Evolutionary conservation across 2,888 invertebrate genomes (phyloP).

Genomic region (Gari tellinella): DNA sequence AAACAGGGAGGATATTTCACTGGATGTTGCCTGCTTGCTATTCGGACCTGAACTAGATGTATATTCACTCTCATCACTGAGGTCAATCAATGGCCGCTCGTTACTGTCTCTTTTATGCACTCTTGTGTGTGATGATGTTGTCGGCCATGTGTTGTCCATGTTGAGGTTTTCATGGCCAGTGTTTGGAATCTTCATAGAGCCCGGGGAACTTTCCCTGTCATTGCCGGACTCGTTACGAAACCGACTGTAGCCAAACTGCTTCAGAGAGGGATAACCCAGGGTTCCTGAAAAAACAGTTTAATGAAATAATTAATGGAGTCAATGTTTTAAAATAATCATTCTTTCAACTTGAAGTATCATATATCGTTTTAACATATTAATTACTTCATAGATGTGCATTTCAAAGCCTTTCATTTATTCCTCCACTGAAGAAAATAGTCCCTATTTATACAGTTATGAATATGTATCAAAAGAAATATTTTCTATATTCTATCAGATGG

Average conservation of each 20-base stretch:
- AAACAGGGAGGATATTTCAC: slow-evolving; percentile 68
- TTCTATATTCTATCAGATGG: too few species aligned
- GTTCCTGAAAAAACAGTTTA: slow-evolving; percentile 72
- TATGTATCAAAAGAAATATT: too few species aligned
- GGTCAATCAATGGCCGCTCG: slow-evolving; percentile 80
- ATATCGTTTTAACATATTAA: too few species aligned
- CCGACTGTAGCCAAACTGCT: slow-evolving; percentile 87
- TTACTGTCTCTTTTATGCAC: slow-evolving; percentile 50
- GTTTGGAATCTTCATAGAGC: slow-evolving; percentile 13
- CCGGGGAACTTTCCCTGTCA: slow-evolving; percentile 32
- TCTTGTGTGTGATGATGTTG: slow-evolving; percentile 44
- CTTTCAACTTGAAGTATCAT: too few species aligned
- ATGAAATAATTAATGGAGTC: too few species aligned
- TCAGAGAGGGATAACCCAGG: slow-evolving; percentile 58
- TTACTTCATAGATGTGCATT: too few species aligned
- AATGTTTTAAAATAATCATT: too few species aligned
- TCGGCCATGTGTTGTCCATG: slow-evolving; percentile 27
- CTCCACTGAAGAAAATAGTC: too few species aligned
- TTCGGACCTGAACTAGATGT: slow-evolving; percentile 8
- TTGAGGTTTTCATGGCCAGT: slow-evolving; percentile 6
- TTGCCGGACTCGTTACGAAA: slow-evolving; percentile 89
- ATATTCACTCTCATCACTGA: slow-evolving; percentile 66
- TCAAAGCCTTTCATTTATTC: too few species aligned
- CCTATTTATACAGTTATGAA: too few species aligned
- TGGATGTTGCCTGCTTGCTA: slow-evolving; percentile 45